A percentile compares a stretch with the other conserved stretches of the same genome.
These are phyloP conservation scores for Drosophila pseudotakahashii DNA, from an alignment of 2,888 invertebrate species.

Conservation along the genomic window DNA sequence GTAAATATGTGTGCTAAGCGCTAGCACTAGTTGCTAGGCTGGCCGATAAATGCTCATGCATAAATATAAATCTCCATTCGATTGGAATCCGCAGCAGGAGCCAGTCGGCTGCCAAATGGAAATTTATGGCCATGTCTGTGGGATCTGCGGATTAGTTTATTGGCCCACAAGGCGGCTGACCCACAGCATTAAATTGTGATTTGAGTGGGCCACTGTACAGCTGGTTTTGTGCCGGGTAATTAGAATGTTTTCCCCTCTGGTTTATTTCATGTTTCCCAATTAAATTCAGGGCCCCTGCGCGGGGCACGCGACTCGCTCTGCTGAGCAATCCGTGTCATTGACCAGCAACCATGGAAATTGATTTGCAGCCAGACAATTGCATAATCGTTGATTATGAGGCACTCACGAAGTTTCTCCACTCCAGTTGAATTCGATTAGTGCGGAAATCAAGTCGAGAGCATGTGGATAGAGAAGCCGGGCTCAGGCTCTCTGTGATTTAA, in stretches of 20 bases:
- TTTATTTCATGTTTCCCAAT: neutral
- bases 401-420: conserved; percentile 16
- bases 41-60: conserved; percentile 52
- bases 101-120: conserved; percentile 47
- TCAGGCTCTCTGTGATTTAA: conserved; percentile 68
- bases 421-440: conserved; percentile 72
- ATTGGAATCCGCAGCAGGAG: conserved; percentile 47
- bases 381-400: conserved; percentile 74
- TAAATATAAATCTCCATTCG: conserved; percentile 50
- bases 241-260: conserved; percentile 26
- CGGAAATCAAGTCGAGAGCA: conserved; percentile 72
- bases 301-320: conserved; percentile 28
- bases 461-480: conserved; percentile 46
- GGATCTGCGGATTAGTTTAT: conserved; percentile 66
- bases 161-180: conserved; percentile 75
- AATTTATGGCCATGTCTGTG: conserved; percentile 55
- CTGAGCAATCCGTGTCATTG: conserved; percentile 58
- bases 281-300: conserved; percentile 5
- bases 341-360: conserved; percentile 67
- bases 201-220: conserved; percentile 58
- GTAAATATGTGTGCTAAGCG: conserved; percentile 45
- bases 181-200: conserved; percentile 78
- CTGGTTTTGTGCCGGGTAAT: conserved; percentile 4
- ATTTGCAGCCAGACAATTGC: conserved; percentile 73
- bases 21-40: conserved; percentile 47